Conservation (phyloP, 1,140 invertebrate genomes). For the Cydia strobilella region DNA sequence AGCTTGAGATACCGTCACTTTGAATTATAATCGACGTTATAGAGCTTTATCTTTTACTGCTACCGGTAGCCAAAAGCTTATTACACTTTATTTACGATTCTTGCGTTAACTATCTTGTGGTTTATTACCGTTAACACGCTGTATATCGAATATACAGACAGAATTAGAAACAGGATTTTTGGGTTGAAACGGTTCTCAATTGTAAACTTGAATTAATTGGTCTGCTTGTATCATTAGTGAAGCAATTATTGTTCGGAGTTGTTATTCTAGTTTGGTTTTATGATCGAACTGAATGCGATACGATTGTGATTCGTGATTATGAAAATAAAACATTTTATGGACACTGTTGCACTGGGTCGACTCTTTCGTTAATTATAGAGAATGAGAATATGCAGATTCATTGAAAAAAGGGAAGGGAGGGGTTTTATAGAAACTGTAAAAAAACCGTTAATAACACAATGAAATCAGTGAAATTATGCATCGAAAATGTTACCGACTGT, state of each 20-base stretch:
- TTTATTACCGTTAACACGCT: slow-evolving; percentile 3
- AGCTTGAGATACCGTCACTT: slow-evolving; percentile 16
- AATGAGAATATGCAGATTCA: slow-evolving; percentile 9
- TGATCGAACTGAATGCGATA: slow-evolving; percentile 19
- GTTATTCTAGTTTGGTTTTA: slow-evolving; percentile 31
- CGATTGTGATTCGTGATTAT: slow-evolving; percentile 31
- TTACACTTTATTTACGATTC: slow-evolving; percentile 16
- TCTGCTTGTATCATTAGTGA: slow-evolving; percentile 20
- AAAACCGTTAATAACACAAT: background rate
- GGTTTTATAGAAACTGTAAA: background rate
- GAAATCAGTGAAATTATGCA: background rate
- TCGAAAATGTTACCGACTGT: background rate
- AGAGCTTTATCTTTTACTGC: slow-evolving; percentile 35
- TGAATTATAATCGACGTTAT: slow-evolving; percentile 37
- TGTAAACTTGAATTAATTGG: slow-evolving; percentile 25
- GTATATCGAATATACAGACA: slow-evolving; percentile 8
- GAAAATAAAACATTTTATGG: slow-evolving; percentile 28
- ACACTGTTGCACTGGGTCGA: slow-evolving; percentile 22
- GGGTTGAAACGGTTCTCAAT: background rate
- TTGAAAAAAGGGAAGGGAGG: slow-evolving; percentile 11
- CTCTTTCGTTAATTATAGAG: slow-evolving; percentile 22
- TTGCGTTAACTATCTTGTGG: background rate
- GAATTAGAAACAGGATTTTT: background rate
- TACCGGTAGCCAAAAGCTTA: background rate
- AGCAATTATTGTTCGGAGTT: slow-evolving; percentile 25